Evolutionary conservation across 2,888 invertebrate genomes (phyloP).

Genomic region (Hirtodrosophila duncani): DNA sequence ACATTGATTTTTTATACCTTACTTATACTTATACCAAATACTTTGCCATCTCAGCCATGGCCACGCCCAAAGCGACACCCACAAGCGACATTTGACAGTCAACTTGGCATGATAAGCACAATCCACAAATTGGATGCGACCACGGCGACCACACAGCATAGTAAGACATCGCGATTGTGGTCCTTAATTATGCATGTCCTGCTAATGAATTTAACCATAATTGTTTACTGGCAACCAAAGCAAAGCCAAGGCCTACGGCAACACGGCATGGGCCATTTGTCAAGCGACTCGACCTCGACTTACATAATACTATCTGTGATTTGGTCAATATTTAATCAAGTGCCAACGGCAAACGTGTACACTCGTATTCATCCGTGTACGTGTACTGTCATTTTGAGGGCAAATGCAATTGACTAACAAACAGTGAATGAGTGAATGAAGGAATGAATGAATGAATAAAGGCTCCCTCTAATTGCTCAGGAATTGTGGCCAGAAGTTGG

Average conservation of each 20-base stretch:
- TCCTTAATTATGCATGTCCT: conserved; percentile 40
- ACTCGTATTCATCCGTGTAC: no score
- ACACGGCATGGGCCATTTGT: conserved; percentile 5
- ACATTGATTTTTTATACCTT: conserved; percentile 51
- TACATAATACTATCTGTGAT: no score
- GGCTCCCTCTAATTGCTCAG: no score
- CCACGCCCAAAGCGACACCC: not conserved
- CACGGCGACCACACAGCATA: conserved; percentile 11
- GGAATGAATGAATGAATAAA: no score
- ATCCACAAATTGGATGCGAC: not conserved
- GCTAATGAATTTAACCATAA: conserved; percentile 44
- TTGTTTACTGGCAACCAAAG: conserved; percentile 37
- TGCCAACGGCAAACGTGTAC: conserved; percentile 23
- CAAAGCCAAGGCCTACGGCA: conserved; percentile 22
- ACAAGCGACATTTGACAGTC: not conserved
- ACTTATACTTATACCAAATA: conserved; percentile 1
- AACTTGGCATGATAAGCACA: conserved; percentile 3
- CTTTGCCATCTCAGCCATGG: conserved; percentile 1
- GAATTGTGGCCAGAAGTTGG: no score
- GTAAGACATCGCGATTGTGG: conserved; percentile 23
- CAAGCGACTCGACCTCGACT: conserved; percentile 4
- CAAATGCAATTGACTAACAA: no score
- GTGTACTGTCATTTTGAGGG: conserved; percentile 22
- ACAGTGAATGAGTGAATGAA: no score
- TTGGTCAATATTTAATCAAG: conserved; percentile 53